A percentile compares a stretch with the other conserved stretches of the same genome.
Conservation (phyloP, 2,113 vertebrate species). For the Nestor notabilis region DNA sequence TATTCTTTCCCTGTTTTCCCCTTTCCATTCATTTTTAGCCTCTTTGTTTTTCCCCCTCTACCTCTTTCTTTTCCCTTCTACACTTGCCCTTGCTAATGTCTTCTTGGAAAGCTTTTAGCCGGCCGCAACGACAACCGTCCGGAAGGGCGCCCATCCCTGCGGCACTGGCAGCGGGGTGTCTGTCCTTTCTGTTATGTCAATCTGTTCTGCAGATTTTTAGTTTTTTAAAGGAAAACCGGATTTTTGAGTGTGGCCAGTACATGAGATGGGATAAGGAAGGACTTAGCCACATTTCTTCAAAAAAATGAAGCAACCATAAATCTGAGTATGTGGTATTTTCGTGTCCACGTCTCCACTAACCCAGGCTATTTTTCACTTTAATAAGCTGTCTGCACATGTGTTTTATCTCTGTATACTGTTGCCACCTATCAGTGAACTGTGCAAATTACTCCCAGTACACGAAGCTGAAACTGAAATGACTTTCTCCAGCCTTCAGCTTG, state of each 20-base stretch:
- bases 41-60: rapidly evolving
- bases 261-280: neutral
- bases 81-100: rapidly evolving
- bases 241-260: neutral
- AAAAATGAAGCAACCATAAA: neutral
- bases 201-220: neutral
- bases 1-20: neutral
- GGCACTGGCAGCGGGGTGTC: no score
- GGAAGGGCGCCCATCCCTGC: no score
- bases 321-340: neutral
- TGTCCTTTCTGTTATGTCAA: neutral
- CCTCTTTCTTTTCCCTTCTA: rapidly evolving
- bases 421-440: slow-evolving; percentile 19
- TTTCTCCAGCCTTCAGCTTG: neutral
- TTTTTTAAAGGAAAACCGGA: neutral
- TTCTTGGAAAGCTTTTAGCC: neutral
- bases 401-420: neutral
- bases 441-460: neutral
- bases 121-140: rapidly evolving
- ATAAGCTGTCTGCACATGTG: neutral
- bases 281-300: neutral
- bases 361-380: neutral
- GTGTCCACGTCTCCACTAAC: neutral
- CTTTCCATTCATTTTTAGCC: neutral
- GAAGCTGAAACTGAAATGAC: neutral